Conservation (phyloP, 37 sponge, comb jelly and placozoan genomes). For the Crambe crambe region DNA sequence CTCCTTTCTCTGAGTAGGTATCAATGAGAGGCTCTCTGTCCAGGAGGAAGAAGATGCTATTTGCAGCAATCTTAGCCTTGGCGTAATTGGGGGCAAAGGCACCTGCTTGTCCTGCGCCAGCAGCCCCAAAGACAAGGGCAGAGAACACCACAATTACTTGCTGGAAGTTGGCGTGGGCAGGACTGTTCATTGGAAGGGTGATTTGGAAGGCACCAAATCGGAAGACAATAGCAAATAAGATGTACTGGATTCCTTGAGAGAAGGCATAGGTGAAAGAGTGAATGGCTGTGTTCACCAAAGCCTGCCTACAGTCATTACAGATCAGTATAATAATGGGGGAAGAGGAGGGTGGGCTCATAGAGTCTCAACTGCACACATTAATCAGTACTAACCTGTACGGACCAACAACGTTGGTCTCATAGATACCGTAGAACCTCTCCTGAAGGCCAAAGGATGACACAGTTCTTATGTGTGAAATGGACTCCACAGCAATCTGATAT, state of each 20-base stretch:
- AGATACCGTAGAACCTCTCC: slow-evolving; percentile 33
- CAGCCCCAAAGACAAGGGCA: slow-evolving; percentile 81
- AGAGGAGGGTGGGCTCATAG: too few relatives aligned
- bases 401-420: not conserved
- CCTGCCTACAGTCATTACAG: slow-evolving; percentile 19
- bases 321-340: too few relatives aligned
- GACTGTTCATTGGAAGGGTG: not conserved
- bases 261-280: slow-evolving; percentile 68
- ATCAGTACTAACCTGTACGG: slow-evolving; percentile 63
- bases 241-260: slow-evolving; percentile 52
- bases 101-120: slow-evolving; percentile 70
- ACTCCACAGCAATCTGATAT: slow-evolving; percentile 62
- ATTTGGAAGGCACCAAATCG: slow-evolving; percentile 81
- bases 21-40: slow-evolving; percentile 66
- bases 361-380: too few relatives aligned
- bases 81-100: slow-evolving; percentile 83
- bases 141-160: slow-evolving; percentile 64
- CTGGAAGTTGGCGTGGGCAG: slow-evolving; percentile 18
- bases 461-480: slow-evolving; percentile 82
- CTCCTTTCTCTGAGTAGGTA: slow-evolving; percentile 66
- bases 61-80: slow-evolving; percentile 77
- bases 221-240: slow-evolving; percentile 54
- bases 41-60: slow-evolving; percentile 71
- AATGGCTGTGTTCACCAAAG: slow-evolving; percentile 14
- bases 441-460: slow-evolving; percentile 69